These are phyloP conservation scores for Eulemur rufifrons DNA, from an alignment of 2,113 vertebrate genomes.

Conservation along the genomic window DNA sequence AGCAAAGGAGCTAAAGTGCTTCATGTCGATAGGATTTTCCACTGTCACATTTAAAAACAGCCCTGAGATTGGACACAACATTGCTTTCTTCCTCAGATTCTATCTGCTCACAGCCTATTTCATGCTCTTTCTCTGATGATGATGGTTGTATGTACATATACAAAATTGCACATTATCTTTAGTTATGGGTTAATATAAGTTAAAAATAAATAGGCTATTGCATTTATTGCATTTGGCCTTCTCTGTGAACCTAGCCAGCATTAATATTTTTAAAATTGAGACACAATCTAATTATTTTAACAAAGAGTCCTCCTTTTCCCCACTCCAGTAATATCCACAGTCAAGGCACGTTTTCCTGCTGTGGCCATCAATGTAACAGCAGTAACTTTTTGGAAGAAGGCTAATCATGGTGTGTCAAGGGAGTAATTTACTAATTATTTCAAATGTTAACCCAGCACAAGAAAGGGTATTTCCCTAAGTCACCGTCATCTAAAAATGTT, in stretches of 20 bases:
- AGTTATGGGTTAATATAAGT: neutral
- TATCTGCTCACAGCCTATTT: neutral
- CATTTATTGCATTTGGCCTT: neutral
- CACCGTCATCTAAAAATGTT: neutral
- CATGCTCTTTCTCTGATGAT: neutral
- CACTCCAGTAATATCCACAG: neutral
- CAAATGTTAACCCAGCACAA: neutral
- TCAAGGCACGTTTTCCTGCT: neutral
- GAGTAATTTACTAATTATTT: neutral
- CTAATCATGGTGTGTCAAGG: neutral
- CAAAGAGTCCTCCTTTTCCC: neutral
- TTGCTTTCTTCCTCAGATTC: neutral
- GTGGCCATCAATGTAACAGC: neutral
- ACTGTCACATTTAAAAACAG: slow-evolving; percentile 33
- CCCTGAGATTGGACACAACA: neutral
- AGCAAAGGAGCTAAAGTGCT: neutral
- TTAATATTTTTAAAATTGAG: neutral
- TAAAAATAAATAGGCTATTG: neutral
- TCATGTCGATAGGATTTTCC: neutral
- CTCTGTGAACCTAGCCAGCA: neutral
- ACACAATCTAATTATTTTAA: neutral
- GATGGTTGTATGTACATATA: neutral
- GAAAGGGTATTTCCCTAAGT: neutral
- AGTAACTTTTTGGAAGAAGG: neutral
- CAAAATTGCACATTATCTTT: neutral